phyloP scores from a whole-genome alignment of 35 echinoderm and acorn worm species.

The Apostichopus californicus region DNA sequence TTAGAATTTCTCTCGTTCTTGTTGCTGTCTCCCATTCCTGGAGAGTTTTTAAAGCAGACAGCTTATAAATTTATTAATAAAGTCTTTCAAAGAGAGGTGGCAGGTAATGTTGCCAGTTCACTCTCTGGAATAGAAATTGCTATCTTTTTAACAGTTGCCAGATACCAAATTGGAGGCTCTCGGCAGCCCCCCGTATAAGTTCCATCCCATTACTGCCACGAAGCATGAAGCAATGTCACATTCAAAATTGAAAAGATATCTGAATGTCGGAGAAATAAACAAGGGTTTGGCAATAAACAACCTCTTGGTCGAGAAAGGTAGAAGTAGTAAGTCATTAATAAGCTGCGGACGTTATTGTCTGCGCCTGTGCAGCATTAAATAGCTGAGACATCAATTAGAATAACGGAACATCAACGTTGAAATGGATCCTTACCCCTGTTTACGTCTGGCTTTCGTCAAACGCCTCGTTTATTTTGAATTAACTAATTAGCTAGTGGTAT shows the following conservation, averaged over 20 bases:
- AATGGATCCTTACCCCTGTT: conserved; percentile 33
- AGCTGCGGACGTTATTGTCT: not conserved
- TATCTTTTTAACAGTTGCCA: conserved; percentile 42
- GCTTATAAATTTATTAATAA: conserved; percentile 55
- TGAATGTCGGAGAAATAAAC: conserved; percentile 47
- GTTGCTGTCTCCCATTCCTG: not conserved
- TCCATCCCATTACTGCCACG: conserved; percentile 28
- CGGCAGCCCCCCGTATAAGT: conserved; percentile 29
- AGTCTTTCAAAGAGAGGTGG: conserved; percentile 25
- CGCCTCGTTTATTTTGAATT: conserved; percentile 46
- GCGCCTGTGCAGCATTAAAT: conserved; percentile 21
- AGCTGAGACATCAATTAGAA: conserved; percentile 42
- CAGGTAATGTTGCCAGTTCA: conserved; percentile 29
- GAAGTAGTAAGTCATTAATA: conserved; percentile 5
- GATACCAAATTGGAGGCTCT: not conserved
- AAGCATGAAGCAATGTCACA: conserved; percentile 35
- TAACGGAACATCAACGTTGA: conserved; percentile 26
- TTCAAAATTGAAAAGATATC: conserved; percentile 52
- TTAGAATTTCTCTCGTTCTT: not conserved
- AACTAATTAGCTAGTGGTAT: conserved; percentile 47
- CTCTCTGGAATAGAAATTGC: conserved; percentile 28
- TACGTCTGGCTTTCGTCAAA: conserved; percentile 45
- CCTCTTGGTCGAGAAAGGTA: not conserved
- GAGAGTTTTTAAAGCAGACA: not conserved
- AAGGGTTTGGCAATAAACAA: conserved; percentile 35